Evolutionary conservation across 2,113 vertebrate species (phyloP).

Genomic region (Dendropsophus ebraccatus): DNA sequence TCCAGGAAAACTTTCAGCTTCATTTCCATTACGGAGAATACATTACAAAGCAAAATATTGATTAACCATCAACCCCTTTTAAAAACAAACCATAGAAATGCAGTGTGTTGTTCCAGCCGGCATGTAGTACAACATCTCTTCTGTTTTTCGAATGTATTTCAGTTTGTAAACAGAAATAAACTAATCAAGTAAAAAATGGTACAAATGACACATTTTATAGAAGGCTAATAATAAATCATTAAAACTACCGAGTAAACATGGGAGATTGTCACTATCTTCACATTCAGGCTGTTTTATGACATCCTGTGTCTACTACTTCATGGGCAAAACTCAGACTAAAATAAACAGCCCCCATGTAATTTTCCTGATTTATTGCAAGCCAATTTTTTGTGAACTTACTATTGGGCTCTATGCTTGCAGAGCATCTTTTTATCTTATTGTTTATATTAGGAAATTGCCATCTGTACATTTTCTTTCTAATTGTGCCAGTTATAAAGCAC

Average conservation of each 20-base stretch:
- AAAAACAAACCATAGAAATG: slow-evolving; percentile 26
- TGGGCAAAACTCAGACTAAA: no score
- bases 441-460: no score
- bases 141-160: slow-evolving; percentile 5
- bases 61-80: slow-evolving; percentile 39
- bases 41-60: slow-evolving; percentile 43
- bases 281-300: neutral
- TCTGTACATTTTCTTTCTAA: no score
- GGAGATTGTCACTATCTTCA: neutral
- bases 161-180: neutral
- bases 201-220: no score
- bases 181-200: neutral
- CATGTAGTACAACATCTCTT: neutral
- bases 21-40: slow-evolving; percentile 39
- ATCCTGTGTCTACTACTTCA: neutral
- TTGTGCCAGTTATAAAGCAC: no score
- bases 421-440: no score
- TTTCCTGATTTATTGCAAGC: neutral
- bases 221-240: no score
- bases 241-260: no score
- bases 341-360: no score
- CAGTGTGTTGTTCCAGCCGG: neutral
- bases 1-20: slow-evolving; percentile 1
- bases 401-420: no score
- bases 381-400: neutral